Conservation (phyloP, 1,140 invertebrate genomes). For the Drosophila pachea region DNA sequence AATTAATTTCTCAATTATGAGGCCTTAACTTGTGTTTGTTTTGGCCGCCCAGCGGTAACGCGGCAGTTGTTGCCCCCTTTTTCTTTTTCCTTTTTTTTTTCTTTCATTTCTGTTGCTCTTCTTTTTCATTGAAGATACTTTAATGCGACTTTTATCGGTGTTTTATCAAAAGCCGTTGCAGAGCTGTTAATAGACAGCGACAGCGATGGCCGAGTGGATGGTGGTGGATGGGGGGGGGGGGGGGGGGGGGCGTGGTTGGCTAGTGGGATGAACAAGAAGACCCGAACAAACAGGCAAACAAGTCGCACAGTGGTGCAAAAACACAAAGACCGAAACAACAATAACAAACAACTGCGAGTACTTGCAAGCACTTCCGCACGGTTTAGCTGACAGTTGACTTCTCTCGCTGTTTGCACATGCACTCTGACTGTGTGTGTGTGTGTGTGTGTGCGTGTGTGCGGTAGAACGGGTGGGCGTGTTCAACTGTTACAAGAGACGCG, state of each 20-base stretch:
- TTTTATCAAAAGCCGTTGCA: constrained; percentile 54
- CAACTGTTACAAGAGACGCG: constrained; percentile 9
- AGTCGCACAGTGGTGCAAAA: background rate
- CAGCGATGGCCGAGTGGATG: no score
- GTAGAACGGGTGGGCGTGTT: background rate
- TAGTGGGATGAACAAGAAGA: constrained; percentile 1
- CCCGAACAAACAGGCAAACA: constrained; percentile 34
- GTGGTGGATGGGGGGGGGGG: no score
- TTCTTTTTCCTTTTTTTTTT: no score
- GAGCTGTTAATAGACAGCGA: constrained; percentile 30
- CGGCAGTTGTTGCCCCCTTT: constrained; percentile 34
- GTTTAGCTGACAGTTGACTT: constrained; percentile 34
- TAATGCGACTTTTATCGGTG: constrained; percentile 39
- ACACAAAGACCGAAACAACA: constrained; percentile 13
- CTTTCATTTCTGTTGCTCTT: no score
- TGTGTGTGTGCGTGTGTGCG: background rate
- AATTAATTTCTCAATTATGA: constrained; percentile 74
- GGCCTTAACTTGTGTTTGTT: constrained; percentile 64
- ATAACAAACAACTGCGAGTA: constrained; percentile 22
- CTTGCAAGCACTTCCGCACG: constrained; percentile 12
- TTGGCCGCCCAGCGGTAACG: constrained; percentile 43
- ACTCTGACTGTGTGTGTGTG: constrained; percentile 1
- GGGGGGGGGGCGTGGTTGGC: background rate
- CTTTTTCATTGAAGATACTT: constrained; percentile 29
- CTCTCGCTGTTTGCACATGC: constrained; percentile 23